Conservation (phyloP, 2,113 vertebrate species). For the Bos indicus region DNA sequence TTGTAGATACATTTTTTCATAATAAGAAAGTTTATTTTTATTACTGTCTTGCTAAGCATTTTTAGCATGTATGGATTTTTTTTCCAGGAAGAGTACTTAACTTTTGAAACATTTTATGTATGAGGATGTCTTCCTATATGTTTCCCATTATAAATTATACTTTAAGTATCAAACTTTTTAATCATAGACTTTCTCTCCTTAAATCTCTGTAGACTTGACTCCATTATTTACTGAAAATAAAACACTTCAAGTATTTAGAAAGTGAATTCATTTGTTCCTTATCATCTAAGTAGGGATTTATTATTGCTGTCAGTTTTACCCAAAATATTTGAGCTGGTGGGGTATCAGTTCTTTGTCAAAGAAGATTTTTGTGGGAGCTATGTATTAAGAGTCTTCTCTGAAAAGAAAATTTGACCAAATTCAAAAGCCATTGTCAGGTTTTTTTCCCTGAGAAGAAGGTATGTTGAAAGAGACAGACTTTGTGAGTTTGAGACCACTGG, state of each 20-base stretch:
- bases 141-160: background rate
- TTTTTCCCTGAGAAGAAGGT: background rate
- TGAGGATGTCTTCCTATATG: background rate
- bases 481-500: background rate
- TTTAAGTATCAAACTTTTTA: slow-evolving; percentile 18
- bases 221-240: background rate
- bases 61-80: slow-evolving; percentile 8
- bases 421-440: background rate
- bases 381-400: background rate
- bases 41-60: background rate
- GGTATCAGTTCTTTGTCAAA: background rate
- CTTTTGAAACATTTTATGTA: background rate
- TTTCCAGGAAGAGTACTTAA: background rate
- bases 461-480: background rate
- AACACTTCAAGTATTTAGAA: background rate
- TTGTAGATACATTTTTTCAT: background rate
- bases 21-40: background rate
- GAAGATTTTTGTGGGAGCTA: background rate
- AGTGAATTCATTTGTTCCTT: background rate
- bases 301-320: background rate
- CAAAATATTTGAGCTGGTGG: background rate
- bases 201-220: background rate
- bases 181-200: background rate
- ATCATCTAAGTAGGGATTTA: background rate
- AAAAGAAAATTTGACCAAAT: background rate